Conservation (phyloP, 2,113 vertebrate species). For the Ceuthmochares aereus region DNA sequence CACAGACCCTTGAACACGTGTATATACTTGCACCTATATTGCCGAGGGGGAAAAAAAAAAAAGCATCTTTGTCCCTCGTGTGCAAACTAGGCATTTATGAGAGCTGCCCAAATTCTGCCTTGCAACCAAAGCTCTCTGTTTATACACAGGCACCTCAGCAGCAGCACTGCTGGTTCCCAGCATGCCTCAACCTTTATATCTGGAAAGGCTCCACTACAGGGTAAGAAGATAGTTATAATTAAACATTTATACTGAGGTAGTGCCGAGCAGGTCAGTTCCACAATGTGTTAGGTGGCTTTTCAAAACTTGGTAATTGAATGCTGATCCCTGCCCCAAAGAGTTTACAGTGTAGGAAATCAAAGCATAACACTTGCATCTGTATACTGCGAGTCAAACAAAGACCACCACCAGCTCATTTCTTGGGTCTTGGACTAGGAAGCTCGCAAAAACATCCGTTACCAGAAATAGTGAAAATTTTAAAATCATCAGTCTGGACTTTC, state of each 20-base stretch:
- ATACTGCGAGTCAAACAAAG: constrained; percentile 15
- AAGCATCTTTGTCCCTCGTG: neutral
- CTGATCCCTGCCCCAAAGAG: constrained; percentile 50
- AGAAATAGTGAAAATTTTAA: constrained; percentile 1
- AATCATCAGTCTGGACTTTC: neutral
- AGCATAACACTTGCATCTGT: constrained; percentile 45
- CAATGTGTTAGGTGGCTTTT: constrained; percentile 50
- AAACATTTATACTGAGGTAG: constrained; percentile 61
- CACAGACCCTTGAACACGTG: neutral
- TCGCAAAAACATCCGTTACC: constrained; percentile 8
- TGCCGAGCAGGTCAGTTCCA: constrained; percentile 36
- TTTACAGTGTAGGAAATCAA: constrained; percentile 57
- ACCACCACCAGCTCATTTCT: constrained; percentile 24
- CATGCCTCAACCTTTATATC: constrained; percentile 22
- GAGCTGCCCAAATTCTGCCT: neutral
- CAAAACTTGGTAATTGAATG: constrained; percentile 56
- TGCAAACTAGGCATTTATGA: neutral
- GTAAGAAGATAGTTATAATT: constrained; percentile 65
- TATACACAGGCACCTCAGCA: neutral
- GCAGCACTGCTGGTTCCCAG: constrained; percentile 14
- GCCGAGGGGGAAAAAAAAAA: neutral
- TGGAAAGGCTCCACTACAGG: neutral
- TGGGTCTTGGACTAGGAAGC: neutral
- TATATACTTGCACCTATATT: neutral
- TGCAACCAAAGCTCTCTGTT: constrained; percentile 4